Evolutionary conservation across 2,797 vertebrate species (phyloP).

Genomic region (Siniperca scherzeri): DNA sequence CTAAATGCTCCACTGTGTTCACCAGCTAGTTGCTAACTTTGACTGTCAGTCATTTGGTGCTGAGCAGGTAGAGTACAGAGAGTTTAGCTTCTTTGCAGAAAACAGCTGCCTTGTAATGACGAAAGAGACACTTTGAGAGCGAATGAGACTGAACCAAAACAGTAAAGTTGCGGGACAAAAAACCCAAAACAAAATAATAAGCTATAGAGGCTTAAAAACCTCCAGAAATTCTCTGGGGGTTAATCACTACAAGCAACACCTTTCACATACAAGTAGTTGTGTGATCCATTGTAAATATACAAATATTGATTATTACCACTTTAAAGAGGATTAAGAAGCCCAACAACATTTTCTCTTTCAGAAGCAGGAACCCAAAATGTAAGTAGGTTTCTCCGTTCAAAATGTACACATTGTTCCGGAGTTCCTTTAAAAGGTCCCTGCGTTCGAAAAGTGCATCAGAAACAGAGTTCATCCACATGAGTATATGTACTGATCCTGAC

Average conservation of each 20-base stretch:
- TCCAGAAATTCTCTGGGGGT: neutral
- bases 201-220: neutral
- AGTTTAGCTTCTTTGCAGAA: neutral
- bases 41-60: neutral
- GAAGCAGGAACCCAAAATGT: neutral
- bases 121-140: too few species aligned
- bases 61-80: neutral
- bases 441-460: neutral
- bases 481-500: neutral
- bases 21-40: too few species aligned
- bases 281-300: neutral
- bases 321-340: neutral
- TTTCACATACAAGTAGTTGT: neutral
- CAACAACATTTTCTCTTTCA: neutral
- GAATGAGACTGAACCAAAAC: too few species aligned
- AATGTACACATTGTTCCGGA: neutral
- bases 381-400: neutral
- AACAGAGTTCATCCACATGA: neutral
- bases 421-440: neutral
- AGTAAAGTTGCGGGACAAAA: too few species aligned
- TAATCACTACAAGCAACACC: neutral
- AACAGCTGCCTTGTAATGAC: neutral
- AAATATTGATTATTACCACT: neutral
- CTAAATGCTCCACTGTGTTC: too few species aligned
- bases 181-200: too few species aligned